Base-by-base conservation (phyloP, 2,113 vertebrate genomes). In the Falco punctatus region DNA sequence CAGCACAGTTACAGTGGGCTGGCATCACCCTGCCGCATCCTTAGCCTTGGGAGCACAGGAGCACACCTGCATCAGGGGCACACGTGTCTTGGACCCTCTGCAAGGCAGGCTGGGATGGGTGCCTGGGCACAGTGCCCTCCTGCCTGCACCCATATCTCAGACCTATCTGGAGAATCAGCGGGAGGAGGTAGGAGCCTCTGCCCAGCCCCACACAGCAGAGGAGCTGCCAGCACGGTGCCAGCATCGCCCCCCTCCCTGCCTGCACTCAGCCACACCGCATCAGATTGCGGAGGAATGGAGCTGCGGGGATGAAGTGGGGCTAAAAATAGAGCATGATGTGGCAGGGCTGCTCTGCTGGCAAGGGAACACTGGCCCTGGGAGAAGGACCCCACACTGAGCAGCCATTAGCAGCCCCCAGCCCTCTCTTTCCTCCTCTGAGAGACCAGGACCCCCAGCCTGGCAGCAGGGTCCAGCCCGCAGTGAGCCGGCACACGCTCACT, bases 31-130 rank as follows among this genome's bases (percentile, higher is more conserved):
- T 67, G 62, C 61, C 7, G 0, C 7, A 38, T 42, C 57, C 71
- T 20, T 20, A 21, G 42, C 44, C 40, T 61, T 0, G 0, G 28
- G 12, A 91, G 46, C 81, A 73, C 0, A 2, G 28, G 12, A 91
- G 46, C 81, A 73, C 0, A 2, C 27, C 64, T 61, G 62, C 35
- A 48, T 30, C 28, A 59, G 72, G 9, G 94, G 46, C 14, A 42
- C 0, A 3, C 0, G 0, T 27, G 46, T 38, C 59, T 80, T 2
- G 2, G 49, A 57, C 9, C n/a, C 64, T 18, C 13, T 0, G 2
- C 0, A 1, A 61, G 27, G 79, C 69, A 77, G 74, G 42, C 70
- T 69, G 57, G 48, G 62, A 69, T 4, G 13, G 77, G 28, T 66
- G 64, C 44, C 64, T 22, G 51, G 89, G 54, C 59, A 73, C 55